Base-by-base conservation (phyloP, 2,113 vertebrate species). In the Sisor rabdophorus region DNA sequence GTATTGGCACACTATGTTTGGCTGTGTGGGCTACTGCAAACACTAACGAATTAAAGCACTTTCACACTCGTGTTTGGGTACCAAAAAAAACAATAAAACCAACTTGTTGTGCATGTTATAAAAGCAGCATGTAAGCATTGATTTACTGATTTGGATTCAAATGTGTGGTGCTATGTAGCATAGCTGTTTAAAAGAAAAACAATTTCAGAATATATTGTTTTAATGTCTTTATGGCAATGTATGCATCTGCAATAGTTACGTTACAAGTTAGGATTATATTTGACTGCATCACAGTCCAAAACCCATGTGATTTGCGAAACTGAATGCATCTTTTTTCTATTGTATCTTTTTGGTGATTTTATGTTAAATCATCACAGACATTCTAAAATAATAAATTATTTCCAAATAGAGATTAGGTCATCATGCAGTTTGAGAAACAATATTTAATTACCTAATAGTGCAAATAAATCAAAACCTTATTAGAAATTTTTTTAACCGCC, bases 391-490 rank as follows among this genome's bases (percentile, higher is more conserved):
- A 44, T 10, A 10, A 44, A 9, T 44, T 6, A 4, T 44, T 44
- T 44, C 40, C 9, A 10, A 44, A 44, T 44, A 44, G 9, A 44
- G 9, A 6, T 44, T 9, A 44, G 10, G 5, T 44, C 40, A 44
- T 44, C 40, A 36, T 36, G 32, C 32, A 36, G 32, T 6, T 6
- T 6, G 2, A 36, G 32, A 36, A 11, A 11, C 48, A 50, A 11
- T 16, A 65, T 65, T 61, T 52, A 73, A 73, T n/a, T 60, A 22
- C 48, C 56, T 53, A 59, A 40, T 48, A 64, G 47, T 64, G 47
- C 48, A 53, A 64, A 74, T 60, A 58, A 58, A 13, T 20, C 24
- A 63, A 52, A 30, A 16, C 12, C 59, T 53, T 13, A 50, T 64
- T 30, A 20, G 47, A 50, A 28, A 68, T 16, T n/a, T 16, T 24